Evolutionary conservation across 2,797 vertebrate species (phyloP).

Genomic region (Heliangelus exortis): DNA sequence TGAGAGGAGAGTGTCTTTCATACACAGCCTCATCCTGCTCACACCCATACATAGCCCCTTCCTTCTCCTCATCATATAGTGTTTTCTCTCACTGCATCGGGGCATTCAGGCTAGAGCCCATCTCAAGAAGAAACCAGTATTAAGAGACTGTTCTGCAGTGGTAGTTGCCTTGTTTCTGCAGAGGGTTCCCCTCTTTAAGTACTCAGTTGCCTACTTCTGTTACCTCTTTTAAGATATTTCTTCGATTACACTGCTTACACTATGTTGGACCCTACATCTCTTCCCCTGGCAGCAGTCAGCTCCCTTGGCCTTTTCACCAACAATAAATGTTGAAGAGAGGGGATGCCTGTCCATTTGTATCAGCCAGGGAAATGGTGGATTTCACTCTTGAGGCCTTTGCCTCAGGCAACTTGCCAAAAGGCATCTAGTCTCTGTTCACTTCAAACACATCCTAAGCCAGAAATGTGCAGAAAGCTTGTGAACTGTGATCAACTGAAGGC

Average conservation of each 20-base stretch:
- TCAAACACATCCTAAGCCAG: neutral
- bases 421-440: neutral
- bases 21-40: neutral
- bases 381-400: slow-evolving; percentile 29
- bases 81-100: neutral
- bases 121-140: neutral
- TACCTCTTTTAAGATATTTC: neutral
- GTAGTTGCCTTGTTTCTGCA: neutral
- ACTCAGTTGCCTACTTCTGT: neutral
- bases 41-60: neutral
- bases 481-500: slow-evolving; percentile 21
- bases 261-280: neutral
- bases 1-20: neutral
- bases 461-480: neutral
- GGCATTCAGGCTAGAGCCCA: neutral
- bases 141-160: neutral
- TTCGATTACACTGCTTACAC: neutral
- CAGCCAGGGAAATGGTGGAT: slow-evolving; percentile 3
- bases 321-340: neutral
- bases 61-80: neutral
- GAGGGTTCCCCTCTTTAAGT: neutral
- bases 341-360: slow-evolving; percentile 11
- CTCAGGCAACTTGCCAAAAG: slow-evolving; percentile 7
- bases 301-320: neutral
- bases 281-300: neutral